Evolutionary conservation across 2,113 vertebrate species (phyloP), one percentile per base, ranked within the genome.

Genomic region (Platysternon megacephalum): DNA sequence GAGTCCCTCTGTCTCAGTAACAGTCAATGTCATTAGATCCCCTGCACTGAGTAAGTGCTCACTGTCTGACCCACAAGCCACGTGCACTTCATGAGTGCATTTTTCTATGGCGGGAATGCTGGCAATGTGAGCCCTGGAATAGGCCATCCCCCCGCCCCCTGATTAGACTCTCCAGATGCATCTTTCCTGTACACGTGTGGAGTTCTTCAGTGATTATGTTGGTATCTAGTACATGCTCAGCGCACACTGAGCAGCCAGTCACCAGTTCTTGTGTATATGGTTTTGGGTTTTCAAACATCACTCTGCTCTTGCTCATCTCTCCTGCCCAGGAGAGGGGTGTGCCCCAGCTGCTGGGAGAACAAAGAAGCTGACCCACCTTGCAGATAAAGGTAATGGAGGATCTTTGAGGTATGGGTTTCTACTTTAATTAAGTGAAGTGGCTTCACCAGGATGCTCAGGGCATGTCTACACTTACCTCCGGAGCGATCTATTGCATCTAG

Each of bases 311-410:
- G 21, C 16, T 22, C 83, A 3, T 93, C 11, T 96, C 21, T 91
- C 7, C 39, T 96, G 21, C 93, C 22, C 88, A 99, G 99, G 98
- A 21, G 78, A 51, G 56, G 95, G 96, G 26, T 99, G 99, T 96
- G 82, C 80, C 11, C 86, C 42, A 13, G 78, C 89, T 89, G 32
- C 52, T 92, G 84, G 90, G 22, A 97, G 24, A 52, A n/a, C 0
- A 9, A 91, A 98, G 81, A 91, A 92, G n/a, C 32, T 4, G 32
- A 65, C 88, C 79, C 17, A 58, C 68, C 42, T 78, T 74, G 78
- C 82, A 26, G 74, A 2, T 79, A 93, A 91, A 97, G 96, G 98
- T 98, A 95, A 96, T 6, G 68, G 21, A 14, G 84, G 13, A 79
- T 85, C 28, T 88, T 65, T 48, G 35, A 82, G 1, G 3, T 28